These are phyloP conservation scores for Drosophila colorata DNA, from an alignment of 2,888 invertebrate species.

Conservation along the genomic window DNA sequence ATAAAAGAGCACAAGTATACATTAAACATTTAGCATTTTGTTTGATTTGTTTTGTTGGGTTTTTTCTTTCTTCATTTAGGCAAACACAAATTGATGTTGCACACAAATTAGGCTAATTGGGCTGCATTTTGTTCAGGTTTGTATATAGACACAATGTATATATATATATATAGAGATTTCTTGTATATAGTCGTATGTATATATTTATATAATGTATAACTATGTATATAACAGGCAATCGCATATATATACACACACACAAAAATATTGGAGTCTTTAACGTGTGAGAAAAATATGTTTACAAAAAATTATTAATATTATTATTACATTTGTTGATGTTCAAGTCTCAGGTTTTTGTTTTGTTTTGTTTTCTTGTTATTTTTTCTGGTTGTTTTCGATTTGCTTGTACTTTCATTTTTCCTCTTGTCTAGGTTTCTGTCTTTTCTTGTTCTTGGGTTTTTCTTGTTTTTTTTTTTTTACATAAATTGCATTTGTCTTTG, in stretches of 20 bases:
- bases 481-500: constrained; percentile 58
- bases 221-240: constrained; percentile 66
- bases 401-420: constrained; percentile 55
- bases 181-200: constrained; percentile 60
- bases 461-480: constrained; percentile 14
- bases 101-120: constrained; percentile 45
- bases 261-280: constrained; percentile 68
- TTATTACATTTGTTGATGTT: constrained; percentile 41
- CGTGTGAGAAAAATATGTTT: constrained; percentile 57
- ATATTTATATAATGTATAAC: constrained; percentile 51
- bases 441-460: constrained; percentile 26
- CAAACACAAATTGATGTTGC: constrained; percentile 42
- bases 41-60: constrained; percentile 8
- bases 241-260: constrained; percentile 50
- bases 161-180: constrained; percentile 52
- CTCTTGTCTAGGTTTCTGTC: constrained; percentile 43
- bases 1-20: constrained; percentile 60
- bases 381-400: constrained; percentile 62
- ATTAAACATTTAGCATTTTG: constrained; percentile 51
- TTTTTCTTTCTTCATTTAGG: constrained; percentile 17
- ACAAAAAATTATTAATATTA: constrained; percentile 49
- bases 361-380: constrained; percentile 40
- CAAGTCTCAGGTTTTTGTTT: constrained; percentile 64
- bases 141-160: constrained; percentile 53
- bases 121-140: constrained; percentile 62